Evolutionary conservation across 1,140 invertebrate species (phyloP).

Genomic region (Drosophila tristis): DNA sequence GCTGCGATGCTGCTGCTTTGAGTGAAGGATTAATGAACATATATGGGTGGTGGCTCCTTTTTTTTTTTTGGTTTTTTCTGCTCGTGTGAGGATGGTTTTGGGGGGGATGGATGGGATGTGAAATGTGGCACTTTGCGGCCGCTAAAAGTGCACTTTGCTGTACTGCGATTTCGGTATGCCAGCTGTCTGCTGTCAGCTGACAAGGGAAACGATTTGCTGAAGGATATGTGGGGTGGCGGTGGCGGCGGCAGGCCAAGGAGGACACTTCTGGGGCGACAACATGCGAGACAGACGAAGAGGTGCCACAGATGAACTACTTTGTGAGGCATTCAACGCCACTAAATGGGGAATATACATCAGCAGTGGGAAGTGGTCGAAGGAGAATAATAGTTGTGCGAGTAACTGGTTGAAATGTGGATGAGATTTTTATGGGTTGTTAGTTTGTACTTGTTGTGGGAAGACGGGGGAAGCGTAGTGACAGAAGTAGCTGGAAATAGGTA

Average conservation of each 20-base stretch:
- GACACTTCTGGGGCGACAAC: conserved; percentile 36
- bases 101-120: conserved; percentile 8
- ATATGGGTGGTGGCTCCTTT: conserved; percentile 24
- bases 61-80: conserved; percentile 11
- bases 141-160: conserved; percentile 75
- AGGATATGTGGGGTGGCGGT: not conserved
- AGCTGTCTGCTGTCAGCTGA: conserved; percentile 56
- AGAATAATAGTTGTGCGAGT: conserved; percentile 27
- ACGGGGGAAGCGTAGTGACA: too few relatives aligned
- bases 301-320: conserved; percentile 56
- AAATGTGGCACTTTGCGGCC: conserved; percentile 63
- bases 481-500: too few relatives aligned
- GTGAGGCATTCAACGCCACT: conserved; percentile 47
- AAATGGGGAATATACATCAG: conserved; percentile 39
- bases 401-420: conserved; percentile 37
- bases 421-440: conserved; percentile 10
- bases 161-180: conserved; percentile 60
- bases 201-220: conserved; percentile 55
- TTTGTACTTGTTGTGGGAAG: too few relatives aligned
- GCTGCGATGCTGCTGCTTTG: conserved; percentile 57
- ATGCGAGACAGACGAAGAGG: conserved; percentile 17
- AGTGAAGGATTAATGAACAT: conserved; percentile 79
- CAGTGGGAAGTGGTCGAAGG: conserved; percentile 18
- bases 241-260: too few relatives aligned
- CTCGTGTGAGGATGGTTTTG: not conserved